Evolutionary conservation across 1,140 invertebrate species (phyloP).

Genomic region (Macrocentrus cingulum): DNA sequence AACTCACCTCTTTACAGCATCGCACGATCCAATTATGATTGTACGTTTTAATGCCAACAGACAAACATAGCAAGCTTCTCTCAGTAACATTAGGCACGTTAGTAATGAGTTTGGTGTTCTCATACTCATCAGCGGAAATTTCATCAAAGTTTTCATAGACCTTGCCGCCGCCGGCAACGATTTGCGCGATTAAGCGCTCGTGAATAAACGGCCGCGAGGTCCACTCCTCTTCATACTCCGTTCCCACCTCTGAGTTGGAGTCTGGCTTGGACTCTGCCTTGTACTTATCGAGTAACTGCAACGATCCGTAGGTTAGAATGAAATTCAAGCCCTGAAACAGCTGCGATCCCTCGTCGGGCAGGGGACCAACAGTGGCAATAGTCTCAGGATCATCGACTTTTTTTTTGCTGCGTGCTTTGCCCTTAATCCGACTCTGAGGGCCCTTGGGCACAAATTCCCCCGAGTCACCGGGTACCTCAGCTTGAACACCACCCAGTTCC

Average conservation of each 20-base stretch:
- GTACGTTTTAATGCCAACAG: conserved; percentile 56
- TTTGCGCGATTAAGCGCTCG: conserved; percentile 60
- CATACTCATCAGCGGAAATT: conserved; percentile 60
- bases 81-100: conserved; percentile 64
- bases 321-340: conserved; percentile 62
- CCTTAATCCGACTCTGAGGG: conserved; percentile 38
- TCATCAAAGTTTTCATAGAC: conserved; percentile 63
- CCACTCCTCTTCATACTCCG: conserved; percentile 58
- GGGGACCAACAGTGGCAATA: conserved; percentile 57
- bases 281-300: conserved; percentile 40
- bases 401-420: conserved; percentile 37
- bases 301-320: conserved; percentile 59
- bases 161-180: conserved; percentile 60
- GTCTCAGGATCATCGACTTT: conserved; percentile 50
- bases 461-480: conserved; percentile 58
- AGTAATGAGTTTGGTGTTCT: conserved; percentile 59
- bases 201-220: conserved; percentile 60
- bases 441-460: conserved; percentile 35
- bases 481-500: conserved; percentile 58
- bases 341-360: conserved; percentile 53
- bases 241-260: conserved; percentile 40
- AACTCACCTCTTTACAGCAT: conserved; percentile 53
- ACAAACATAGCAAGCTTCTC: conserved; percentile 63
- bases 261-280: conserved; percentile 29
- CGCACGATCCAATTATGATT: conserved; percentile 64